phyloP scores from a whole-genome alignment of 2,888 invertebrate species.

The Hirtodrosophila cameraria region DNA sequence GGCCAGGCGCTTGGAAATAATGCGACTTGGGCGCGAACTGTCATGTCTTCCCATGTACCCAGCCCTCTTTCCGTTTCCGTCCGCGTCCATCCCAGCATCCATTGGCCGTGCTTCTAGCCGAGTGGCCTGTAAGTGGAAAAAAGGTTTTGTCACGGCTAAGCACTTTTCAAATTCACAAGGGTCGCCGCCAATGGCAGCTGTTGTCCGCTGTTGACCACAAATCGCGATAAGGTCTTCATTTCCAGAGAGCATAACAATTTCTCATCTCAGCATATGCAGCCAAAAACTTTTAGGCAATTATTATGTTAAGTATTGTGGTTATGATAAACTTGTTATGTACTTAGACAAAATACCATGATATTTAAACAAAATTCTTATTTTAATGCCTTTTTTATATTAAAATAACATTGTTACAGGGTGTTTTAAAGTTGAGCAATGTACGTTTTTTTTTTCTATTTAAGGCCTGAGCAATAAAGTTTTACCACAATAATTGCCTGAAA shows the following conservation, averaged over 20 bases:
- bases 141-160: slow-evolving; percentile 77
- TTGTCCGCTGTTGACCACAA: slow-evolving; percentile 42
- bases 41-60: background rate
- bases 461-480: slow-evolving; percentile 34
- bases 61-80: background rate
- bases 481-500: slow-evolving; percentile 50
- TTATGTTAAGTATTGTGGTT: no score
- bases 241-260: background rate
- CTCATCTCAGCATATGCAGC: no score
- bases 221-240: slow-evolving; percentile 34
- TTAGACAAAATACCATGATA: no score
- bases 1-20: slow-evolving; percentile 53
- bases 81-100: background rate
- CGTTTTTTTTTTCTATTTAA: background rate
- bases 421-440: background rate
- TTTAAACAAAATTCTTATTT: no score
- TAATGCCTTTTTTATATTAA: background rate
- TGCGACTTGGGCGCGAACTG: slow-evolving; percentile 60
- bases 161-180: slow-evolving; percentile 66
- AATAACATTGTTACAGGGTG: slow-evolving; percentile 12
- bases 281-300: no score
- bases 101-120: slow-evolving; percentile 26
- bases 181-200: slow-evolving; percentile 40
- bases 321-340: no score
- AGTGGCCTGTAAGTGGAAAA: slow-evolving; percentile 65